A percentile compares a stretch with the other conserved stretches of the same genome.
These are phyloP conservation scores for Manis crassicaudata DNA, from an alignment of 2,797 vertebrate genomes.

Conservation along the genomic window DNA sequence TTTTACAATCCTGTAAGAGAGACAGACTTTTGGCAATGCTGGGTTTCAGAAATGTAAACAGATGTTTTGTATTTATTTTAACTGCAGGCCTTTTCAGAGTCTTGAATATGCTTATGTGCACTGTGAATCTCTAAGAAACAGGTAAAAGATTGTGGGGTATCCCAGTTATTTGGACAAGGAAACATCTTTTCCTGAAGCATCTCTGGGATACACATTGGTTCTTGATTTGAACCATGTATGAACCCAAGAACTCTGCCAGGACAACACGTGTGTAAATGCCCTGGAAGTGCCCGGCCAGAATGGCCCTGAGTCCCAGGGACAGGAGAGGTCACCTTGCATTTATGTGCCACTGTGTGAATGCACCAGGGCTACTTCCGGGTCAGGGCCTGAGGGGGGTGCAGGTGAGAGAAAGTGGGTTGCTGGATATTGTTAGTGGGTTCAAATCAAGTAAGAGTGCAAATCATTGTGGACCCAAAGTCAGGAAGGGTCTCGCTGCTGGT, in stretches of 20 bases:
- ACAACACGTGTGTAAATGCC: background rate
- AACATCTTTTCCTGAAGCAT: background rate
- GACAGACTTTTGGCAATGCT: background rate
- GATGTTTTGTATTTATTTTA: background rate
- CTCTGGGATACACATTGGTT: background rate
- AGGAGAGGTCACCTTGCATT: background rate
- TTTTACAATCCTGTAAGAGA: fast-evolving
- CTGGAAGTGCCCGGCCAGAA: background rate
- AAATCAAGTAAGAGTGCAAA: too few species aligned
- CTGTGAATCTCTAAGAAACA: background rate
- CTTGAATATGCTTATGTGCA: background rate
- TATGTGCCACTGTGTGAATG: too few species aligned
- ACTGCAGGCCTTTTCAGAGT: background rate
- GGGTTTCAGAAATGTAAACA: background rate
- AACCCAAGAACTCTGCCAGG: background rate
- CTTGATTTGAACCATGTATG: background rate
- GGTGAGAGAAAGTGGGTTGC: background rate
- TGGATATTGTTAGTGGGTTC: background rate
- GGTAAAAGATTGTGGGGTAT: background rate
- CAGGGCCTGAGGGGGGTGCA: background rate
- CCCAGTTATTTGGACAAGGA: background rate
- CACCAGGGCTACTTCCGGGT: background rate
- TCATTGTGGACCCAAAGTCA: too few species aligned
- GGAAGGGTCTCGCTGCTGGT: too few species aligned
- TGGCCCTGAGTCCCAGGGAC: background rate